A percentile compares a stretch with the other conserved stretches of the same genome.
Conservation (phyloP, 2,888 invertebrate species). For the Zygothrica quintamaculata region DNA sequence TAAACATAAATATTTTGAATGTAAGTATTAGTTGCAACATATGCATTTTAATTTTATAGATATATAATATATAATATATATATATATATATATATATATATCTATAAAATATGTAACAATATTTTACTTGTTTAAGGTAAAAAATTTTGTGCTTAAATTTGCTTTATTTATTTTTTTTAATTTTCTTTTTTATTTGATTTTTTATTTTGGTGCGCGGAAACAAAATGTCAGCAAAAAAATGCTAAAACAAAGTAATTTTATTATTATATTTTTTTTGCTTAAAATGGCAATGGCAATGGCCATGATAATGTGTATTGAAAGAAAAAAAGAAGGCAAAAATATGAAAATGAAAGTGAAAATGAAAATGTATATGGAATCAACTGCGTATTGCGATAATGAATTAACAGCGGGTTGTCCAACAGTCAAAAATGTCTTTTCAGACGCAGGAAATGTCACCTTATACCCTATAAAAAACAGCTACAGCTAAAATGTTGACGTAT, state of each 20-base stretch:
- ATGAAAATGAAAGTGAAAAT: slow-evolving; percentile 32
- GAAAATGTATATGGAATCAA: slow-evolving; percentile 20
- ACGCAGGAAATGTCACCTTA: slow-evolving; percentile 74
- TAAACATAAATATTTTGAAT: no score
- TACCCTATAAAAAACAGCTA: slow-evolving; percentile 43
- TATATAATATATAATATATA: no score
- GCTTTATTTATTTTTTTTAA: background rate
- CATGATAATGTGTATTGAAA: background rate
- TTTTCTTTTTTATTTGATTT: slow-evolving; percentile 28
- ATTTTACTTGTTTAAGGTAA: no score
- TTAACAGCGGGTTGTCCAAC: slow-evolving; percentile 31
- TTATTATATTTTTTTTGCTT: slow-evolving; percentile 9
- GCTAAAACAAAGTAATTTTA: slow-evolving; percentile 7
- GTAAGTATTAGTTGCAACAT: no score
- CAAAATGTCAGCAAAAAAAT: slow-evolving; percentile 39
- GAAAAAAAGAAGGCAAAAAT: slow-evolving; percentile 24
- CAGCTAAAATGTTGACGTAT: slow-evolving; percentile 57
- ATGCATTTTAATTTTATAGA: no score
- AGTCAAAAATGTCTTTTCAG: slow-evolving; percentile 34
- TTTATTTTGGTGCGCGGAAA: slow-evolving; percentile 19
- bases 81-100: no score
- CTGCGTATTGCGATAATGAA: slow-evolving; percentile 43
- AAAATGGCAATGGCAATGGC: slow-evolving; percentile 34
- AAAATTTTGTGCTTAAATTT: no score
- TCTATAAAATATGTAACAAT: no score